A percentile compares a stretch with the other conserved stretches of the same genome.
Conservation (phyloP, 2,797 vertebrate genomes). For the Pristis pectinata region DNA sequence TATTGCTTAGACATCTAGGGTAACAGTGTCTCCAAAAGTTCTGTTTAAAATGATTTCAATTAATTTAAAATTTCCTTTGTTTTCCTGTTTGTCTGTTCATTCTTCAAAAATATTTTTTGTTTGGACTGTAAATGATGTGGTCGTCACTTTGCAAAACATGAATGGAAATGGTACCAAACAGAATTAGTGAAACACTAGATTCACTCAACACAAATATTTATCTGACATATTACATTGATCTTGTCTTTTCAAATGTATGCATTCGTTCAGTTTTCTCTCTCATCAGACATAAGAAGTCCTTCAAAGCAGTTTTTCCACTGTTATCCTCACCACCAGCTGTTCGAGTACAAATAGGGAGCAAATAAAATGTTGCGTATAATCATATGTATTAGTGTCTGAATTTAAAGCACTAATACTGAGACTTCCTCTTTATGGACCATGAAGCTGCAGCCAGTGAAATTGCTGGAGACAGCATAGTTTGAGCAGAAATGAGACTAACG, state of each 20-base stretch:
- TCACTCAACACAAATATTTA: background rate
- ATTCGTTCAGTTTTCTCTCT: background rate
- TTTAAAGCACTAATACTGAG: background rate
- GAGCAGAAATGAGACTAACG: conserved; percentile 22
- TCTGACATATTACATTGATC: background rate
- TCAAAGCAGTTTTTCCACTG: background rate
- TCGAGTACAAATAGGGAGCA: background rate
- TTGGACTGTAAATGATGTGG: background rate
- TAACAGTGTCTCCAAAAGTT: background rate
- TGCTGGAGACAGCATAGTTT: background rate
- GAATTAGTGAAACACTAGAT: background rate
- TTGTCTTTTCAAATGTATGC: background rate
- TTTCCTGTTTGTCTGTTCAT: background rate
- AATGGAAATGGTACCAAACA: background rate
- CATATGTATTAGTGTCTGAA: background rate
- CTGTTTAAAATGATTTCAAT: background rate
- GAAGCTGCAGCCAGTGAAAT: background rate
- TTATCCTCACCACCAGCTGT: background rate
- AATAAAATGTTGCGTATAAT: background rate
- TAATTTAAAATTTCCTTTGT: background rate
- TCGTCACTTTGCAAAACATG: background rate
- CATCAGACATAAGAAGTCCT: background rate
- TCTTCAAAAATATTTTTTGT: background rate
- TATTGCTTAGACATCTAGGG: background rate
- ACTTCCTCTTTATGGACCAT: background rate